Evolutionary conservation across 2,797 vertebrate species (phyloP), one percentile per base, ranked within the genome.

Genomic region (Clarias pachynema): DNA sequence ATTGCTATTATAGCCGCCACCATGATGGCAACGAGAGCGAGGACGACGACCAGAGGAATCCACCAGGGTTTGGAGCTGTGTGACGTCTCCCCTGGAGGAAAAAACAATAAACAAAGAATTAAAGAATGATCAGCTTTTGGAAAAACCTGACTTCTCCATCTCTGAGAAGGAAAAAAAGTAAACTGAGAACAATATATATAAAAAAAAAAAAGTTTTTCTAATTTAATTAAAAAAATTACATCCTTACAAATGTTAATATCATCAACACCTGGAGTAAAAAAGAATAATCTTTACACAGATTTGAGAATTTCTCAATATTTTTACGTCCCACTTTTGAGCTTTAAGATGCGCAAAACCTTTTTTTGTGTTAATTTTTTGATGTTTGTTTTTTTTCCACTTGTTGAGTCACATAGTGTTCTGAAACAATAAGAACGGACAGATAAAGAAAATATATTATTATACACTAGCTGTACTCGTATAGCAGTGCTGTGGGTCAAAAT

Each of bases 21-120:
- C 8, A 73, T 82, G 0, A 94, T 15, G 9, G 89, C 49, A 86
- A 94, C 73, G 3, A 87, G 2, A 0, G 59, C 88, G 0, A 92
- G 63, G 80, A 91, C 68, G 81, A 91, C 88, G 40, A 93, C 79
- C 4, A 90, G 90, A 1, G 90, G 29, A 8, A 94, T 85, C 95
- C 94, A 95, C 94, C 93, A 93, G 0, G 92, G 34, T 9, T 89
- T 91, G 0, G 87, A 1, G 6, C 40, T 44, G 0, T 60, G 6
- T 0, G 44, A 0, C 0, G 0, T 0, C 12, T 83, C 0, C 57
- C 0, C 93, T 95, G 87, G 24, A 78, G 15, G 2, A n/a, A 80
- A 31, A 49, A 49, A 24, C 4, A 3, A 44, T 24, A 40, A 73
- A 56, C 22, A 56, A 15, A 26, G 40, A 34, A 34, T 7, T 1